Base-by-base conservation (phyloP, 2,888 invertebrate genomes). In the Acrobasis repandana region DNA sequence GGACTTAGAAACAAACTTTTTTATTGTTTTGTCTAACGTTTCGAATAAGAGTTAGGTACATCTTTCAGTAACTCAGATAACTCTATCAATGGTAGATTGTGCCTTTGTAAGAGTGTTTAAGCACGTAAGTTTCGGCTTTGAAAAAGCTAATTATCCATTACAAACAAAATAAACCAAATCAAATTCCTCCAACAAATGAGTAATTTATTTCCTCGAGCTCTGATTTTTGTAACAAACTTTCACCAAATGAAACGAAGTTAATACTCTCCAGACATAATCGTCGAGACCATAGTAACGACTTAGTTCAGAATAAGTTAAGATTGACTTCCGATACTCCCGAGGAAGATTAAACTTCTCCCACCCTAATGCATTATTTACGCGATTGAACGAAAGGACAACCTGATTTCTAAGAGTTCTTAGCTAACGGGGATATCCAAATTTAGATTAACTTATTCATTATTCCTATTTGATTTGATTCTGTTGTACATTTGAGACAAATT, bases 361-460 rank as follows among this genome's bases (percentile, higher is more conserved):
- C 14, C 20, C 54, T 20, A 38, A 54, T 54, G 20, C 54, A 54
- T 54, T 38, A 38, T 54, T 54, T 54, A 54, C 18, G 9, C 28
- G 16, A 34, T 14, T 18, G 38, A 15, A 38, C 52, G 43, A 43
- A 43, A 38, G n/a, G n/a, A n/a, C n/a, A n/a, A 38, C 16, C 54
- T 36, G 38, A 54, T 20, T 52, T 52, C 36, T 33, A 11, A n/a
- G 28, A 28, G 28, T 28, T 43, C 43, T 43, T 43, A 6, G 14
- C 43, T 43, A 43, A 43, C 43, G n/a, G 11, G 43, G 43, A 14
- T 43, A 14, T n/a, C 43, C n/a, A n/a, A 43, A 43, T 5, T 14
- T n/a, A 43, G 2, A 10, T 43, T 14, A 2, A 11, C n/a, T 43
- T 43, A 43, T 14, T 43, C n/a, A 43, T 1, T 28, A 14, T 43